phyloP scores from a whole-genome alignment of 2,797 vertebrate genomes.

The Coracias cyanogaster region DNA sequence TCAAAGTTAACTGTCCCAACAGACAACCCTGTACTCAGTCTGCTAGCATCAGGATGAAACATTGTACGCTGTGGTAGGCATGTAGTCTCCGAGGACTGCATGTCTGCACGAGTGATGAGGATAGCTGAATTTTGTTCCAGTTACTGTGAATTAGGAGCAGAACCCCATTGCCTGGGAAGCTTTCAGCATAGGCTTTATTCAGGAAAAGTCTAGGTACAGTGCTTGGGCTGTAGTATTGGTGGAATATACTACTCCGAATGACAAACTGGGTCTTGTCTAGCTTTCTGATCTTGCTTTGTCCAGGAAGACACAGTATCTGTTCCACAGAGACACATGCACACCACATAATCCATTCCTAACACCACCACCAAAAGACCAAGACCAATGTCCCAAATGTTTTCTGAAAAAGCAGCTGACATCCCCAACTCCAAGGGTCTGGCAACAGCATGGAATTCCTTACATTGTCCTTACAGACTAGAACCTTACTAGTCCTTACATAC shows the following conservation, averaged over 20 bases:
- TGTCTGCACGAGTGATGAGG: neutral
- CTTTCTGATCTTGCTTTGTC: neutral
- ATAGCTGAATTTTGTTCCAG: conserved; percentile 19
- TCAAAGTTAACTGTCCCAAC: neutral
- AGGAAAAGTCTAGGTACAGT: neutral
- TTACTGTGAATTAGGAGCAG: neutral
- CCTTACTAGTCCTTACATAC: too few species aligned
- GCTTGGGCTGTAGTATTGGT: neutral
- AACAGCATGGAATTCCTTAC: neutral
- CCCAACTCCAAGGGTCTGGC: neutral
- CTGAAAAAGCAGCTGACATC: neutral
- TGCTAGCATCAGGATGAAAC: neutral
- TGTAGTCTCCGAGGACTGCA: neutral
- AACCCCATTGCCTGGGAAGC: neutral
- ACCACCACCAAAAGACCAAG: neutral
- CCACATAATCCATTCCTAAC: neutral
- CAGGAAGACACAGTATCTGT: rapidly evolving
- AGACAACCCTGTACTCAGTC: neutral
- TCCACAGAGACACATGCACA: neutral
- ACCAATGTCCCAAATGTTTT: neutral
- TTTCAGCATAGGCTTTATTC: neutral
- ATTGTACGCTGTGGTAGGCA: neutral
- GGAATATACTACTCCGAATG: neutral
- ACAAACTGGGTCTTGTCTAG: neutral
- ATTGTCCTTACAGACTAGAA: neutral